These are phyloP conservation scores for Microctenopoma lineatum DNA, from an alignment of 2,797 vertebrate species.

Conservation along the genomic window DNA sequence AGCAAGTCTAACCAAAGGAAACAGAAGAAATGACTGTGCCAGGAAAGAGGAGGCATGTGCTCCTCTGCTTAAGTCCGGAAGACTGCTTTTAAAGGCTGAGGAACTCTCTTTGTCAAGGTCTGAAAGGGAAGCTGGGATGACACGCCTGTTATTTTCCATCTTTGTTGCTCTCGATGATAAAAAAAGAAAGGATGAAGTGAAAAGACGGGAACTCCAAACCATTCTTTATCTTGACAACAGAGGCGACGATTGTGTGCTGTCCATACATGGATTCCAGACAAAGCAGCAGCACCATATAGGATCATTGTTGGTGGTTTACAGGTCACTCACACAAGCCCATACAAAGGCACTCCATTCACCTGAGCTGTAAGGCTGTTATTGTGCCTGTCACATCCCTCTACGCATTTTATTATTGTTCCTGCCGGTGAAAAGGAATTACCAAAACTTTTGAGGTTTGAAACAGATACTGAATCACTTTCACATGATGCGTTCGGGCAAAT, in stretches of 20 bases:
- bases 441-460: conserved; percentile 37
- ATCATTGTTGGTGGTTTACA: conserved; percentile 66
- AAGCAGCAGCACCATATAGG: conserved; percentile 69
- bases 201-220: conserved; percentile 64
- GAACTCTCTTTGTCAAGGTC: conserved; percentile 71
- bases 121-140: conserved; percentile 62
- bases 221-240: conserved; percentile 75
- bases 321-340: conserved; percentile 60
- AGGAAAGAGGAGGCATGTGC: conserved; percentile 73
- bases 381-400: conserved; percentile 62
- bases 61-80: conserved; percentile 62
- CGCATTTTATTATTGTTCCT: conserved; percentile 58
- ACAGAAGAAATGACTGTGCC: conserved; percentile 58
- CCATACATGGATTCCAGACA: conserved; percentile 70
- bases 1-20: conserved; percentile 73
- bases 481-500: conserved; percentile 7
- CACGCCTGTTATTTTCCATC: conserved; percentile 75
- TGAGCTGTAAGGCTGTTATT: conserved; percentile 57
- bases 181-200: conserved; percentile 57
- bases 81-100: conserved; percentile 65
- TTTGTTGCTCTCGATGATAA: conserved; percentile 66
- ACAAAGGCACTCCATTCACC: conserved; percentile 78
- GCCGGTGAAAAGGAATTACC: conserved; percentile 35
- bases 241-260: conserved; percentile 74
- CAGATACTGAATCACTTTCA: conserved; percentile 36